phyloP scores from a whole-genome alignment of 53 echinoderm and acorn worm genomes.

The Stichopus horrens region DNA sequence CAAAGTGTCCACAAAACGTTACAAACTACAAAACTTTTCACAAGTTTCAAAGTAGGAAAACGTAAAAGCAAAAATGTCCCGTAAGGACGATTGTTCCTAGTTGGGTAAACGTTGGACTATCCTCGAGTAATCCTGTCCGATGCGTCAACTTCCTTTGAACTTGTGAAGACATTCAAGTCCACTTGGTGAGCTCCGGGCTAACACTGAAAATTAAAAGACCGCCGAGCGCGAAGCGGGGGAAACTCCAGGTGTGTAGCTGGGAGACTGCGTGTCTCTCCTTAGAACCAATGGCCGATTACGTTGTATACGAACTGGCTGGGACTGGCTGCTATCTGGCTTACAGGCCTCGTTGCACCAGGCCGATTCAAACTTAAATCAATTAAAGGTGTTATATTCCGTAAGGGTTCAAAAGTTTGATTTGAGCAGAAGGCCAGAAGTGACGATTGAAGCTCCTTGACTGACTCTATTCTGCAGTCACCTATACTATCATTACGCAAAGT shows the following conservation, averaged over 20 bases:
- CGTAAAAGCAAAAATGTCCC: no score
- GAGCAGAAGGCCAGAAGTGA: not conserved
- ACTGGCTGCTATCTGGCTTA: not conserved
- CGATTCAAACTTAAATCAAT: not conserved
- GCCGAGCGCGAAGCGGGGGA: not conserved
- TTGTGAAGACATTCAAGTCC: not conserved
- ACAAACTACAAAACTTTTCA: not conserved
- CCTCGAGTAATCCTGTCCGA: not conserved
- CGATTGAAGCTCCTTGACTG: not conserved
- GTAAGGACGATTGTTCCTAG: not conserved
- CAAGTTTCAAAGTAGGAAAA: not conserved
- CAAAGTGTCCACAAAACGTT: not conserved
- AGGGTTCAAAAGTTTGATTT: conserved; percentile 14
- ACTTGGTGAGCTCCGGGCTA: not conserved
- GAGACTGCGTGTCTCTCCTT: conserved; percentile 32
- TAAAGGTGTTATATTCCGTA: conserved; percentile 30
- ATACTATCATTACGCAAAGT: no score
- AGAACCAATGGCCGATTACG: not conserved
- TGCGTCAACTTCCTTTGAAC: not conserved
- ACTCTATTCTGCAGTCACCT: no score
- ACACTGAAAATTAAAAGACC: not conserved
- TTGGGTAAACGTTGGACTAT: not conserved
- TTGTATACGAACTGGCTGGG: not conserved
- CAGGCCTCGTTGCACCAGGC: no score
- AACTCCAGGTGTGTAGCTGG: conserved; percentile 22